phyloP scores from a whole-genome alignment of 1,140 invertebrate species.

The Archivesica marissinica region DNA sequence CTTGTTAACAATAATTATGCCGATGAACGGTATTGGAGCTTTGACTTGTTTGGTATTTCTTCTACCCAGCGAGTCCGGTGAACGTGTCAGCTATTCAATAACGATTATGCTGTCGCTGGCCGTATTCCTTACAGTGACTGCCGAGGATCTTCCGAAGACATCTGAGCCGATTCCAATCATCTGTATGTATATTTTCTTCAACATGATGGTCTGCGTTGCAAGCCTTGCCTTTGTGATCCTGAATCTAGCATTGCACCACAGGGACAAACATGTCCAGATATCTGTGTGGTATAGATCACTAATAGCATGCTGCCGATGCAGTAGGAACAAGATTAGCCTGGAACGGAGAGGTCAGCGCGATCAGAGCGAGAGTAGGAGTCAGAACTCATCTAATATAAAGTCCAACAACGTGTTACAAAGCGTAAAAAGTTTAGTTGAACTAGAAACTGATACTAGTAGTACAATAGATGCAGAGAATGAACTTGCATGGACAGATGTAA shows the following conservation, averaged over 20 bases:
- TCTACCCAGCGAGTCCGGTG: conserved; percentile 86
- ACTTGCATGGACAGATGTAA: neutral
- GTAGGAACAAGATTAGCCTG: neutral
- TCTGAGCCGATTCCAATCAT: conserved; percentile 84
- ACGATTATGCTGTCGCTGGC: conserved; percentile 86
- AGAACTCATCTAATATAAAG: too few species aligned
- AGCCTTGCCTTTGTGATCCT: neutral
- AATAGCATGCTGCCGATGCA: neutral
- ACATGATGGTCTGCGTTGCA: neutral
- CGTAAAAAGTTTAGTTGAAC: neutral
- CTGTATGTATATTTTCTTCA: conserved; percentile 69
- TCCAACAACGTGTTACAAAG: neutral
- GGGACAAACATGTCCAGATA: neutral
- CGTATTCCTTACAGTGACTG: conserved; percentile 86
- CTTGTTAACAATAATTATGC: conserved; percentile 86
- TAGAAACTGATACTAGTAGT: neutral
- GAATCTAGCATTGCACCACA: neutral
- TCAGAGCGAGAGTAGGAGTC: neutral
- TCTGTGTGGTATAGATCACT: neutral
- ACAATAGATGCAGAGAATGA: neutral
- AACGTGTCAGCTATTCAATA: conserved; percentile 86
- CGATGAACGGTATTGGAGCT: conserved; percentile 85
- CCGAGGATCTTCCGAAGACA: conserved; percentile 86
- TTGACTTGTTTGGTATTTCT: conserved; percentile 86
- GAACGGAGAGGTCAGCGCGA: neutral